phyloP scores from a whole-genome alignment of 2,797 vertebrate species.

The Crocidura indochinensis region DNA sequence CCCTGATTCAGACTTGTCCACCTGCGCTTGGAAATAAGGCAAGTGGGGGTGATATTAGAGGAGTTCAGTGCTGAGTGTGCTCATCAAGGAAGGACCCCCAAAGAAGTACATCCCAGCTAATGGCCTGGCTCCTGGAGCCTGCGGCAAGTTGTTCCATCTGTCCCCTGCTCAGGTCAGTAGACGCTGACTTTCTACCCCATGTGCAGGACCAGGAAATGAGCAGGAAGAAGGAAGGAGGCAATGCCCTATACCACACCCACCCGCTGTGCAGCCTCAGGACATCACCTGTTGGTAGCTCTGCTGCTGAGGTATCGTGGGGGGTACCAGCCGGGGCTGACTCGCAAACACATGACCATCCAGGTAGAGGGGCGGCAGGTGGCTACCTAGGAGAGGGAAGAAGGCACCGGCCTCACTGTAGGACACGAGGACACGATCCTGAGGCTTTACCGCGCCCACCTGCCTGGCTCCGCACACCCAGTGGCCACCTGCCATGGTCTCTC shows the following conservation, averaged over 20 bases:
- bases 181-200: not conserved
- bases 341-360: slow-evolving; percentile 98
- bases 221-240: accelerated
- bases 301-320: slow-evolving; percentile 97
- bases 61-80: no score
- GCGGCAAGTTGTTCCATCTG: no score
- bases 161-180: not conserved
- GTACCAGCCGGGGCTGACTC: slow-evolving; percentile 97
- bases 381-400: slow-evolving; percentile 90
- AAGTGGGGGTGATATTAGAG: no score
- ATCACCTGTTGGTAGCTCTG: slow-evolving; percentile 98
- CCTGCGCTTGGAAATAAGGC: no score
- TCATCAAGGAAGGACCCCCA: not conserved
- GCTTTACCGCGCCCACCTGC: not conserved
- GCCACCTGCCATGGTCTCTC: slow-evolving; percentile 75
- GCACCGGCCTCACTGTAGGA: not conserved
- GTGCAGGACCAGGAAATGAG: not conserved
- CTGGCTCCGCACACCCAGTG: not conserved
- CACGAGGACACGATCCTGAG: accelerated
- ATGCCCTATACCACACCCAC: not conserved
- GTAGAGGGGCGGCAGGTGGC: slow-evolving; percentile 97
- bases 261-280: not conserved
- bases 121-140: not conserved
- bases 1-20: no score
- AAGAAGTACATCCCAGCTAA: slow-evolving; percentile 46